These are phyloP conservation scores for Ennomos fuscantarius DNA, from an alignment of 2,888 invertebrate species.

Conservation along the genomic window DNA sequence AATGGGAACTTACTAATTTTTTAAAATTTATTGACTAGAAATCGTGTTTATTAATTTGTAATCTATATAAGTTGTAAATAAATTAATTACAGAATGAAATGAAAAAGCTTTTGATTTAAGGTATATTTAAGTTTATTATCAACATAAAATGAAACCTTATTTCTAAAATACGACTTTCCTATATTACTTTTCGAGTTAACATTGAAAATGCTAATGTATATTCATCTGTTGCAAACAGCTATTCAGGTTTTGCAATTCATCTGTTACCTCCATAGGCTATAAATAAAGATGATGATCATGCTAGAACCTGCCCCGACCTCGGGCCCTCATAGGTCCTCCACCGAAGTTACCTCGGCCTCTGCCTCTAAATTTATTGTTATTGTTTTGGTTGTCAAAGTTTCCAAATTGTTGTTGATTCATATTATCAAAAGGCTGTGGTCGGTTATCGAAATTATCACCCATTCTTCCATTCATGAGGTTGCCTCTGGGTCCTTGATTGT, in stretches of 20 bases:
- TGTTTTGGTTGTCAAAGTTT: slow-evolving; percentile 25
- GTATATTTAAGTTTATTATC: slow-evolving; percentile 9
- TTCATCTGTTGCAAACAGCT: background rate
- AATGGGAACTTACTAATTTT: slow-evolving; percentile 65
- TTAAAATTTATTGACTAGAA: slow-evolving; percentile 19
- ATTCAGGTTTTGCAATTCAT: too few species aligned
- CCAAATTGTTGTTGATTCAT: slow-evolving; percentile 46
- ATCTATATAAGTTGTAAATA: slow-evolving; percentile 16
- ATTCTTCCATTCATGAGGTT: slow-evolving; percentile 56
- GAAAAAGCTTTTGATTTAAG: slow-evolving; percentile 12
- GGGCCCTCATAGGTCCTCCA: slow-evolving; percentile 50
- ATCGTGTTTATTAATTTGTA: slow-evolving; percentile 21
- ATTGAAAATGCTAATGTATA: background rate
- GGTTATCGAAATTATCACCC: slow-evolving; percentile 45
- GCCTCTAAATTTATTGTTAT: slow-evolving; percentile 53
- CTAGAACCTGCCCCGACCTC: slow-evolving; percentile 55
- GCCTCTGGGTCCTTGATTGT: slow-evolving; percentile 37
- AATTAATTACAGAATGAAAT: slow-evolving; percentile 1
- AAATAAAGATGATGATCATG: background rate
- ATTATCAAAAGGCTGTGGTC: slow-evolving; percentile 35
- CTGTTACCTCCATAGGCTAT: too few species aligned
- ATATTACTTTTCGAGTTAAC: slow-evolving; percentile 14
- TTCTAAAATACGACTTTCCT: slow-evolving; percentile 4
- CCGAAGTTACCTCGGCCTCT: slow-evolving; percentile 52
- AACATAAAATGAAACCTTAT: slow-evolving; percentile 9